Evolutionary conservation across 2,113 vertebrate species (phyloP).

Genomic region (Alosa alosa): DNA sequence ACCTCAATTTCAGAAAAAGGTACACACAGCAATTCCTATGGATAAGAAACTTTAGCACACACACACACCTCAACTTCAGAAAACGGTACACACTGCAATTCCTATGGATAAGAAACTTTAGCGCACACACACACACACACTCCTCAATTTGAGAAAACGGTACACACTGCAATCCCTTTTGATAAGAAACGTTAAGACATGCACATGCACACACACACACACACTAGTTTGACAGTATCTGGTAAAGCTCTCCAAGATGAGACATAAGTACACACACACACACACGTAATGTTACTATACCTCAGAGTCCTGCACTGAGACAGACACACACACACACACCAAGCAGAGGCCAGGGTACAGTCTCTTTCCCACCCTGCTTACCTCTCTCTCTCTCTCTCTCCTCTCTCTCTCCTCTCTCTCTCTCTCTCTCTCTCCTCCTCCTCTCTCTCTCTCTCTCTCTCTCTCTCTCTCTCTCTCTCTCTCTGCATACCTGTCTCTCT

Average conservation of each 20-base stretch:
- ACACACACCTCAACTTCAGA: constrained; percentile 39
- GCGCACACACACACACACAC: neutral
- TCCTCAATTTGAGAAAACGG: constrained; percentile 47
- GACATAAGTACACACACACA: neutral
- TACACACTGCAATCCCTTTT: constrained; percentile 41
- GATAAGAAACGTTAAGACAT: neutral
- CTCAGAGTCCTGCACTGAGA: neutral
- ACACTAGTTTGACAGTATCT: neutral
- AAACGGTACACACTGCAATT: constrained; percentile 48
- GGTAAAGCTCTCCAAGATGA: neutral
- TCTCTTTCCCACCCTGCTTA: constrained; percentile 24
- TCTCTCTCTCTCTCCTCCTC: too few species aligned
- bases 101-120: neutral
- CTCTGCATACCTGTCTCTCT: too few species aligned
- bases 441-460: too few species aligned
- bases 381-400: constrained; percentile 31
- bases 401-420: neutral
- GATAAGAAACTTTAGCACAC: neutral
- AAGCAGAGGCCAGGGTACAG: constrained; percentile 6
- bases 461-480: too few species aligned
- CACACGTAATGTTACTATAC: constrained; percentile 29
- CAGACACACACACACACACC: constrained; percentile 30
- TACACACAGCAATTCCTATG: constrained; percentile 41
- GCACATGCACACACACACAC: neutral
- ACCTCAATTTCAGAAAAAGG: constrained; percentile 47